Conservation (phyloP, 2,888 invertebrate species). For the Anthoptus insignis region DNA sequence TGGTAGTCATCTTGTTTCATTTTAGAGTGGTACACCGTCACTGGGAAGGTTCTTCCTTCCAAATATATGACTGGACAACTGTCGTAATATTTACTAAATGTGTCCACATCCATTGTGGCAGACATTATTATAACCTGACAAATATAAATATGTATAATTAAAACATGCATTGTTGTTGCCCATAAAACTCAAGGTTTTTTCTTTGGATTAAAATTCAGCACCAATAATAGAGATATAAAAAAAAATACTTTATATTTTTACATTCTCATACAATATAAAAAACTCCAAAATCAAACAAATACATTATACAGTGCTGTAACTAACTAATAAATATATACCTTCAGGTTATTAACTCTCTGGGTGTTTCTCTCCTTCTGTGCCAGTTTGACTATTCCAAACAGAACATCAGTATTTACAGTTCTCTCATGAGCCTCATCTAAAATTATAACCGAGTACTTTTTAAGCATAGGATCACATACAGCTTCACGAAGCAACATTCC, state of each 20-base stretch:
- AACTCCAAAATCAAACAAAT: too few species aligned
- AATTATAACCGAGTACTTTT: constrained; percentile 94
- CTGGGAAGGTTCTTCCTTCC: constrained; percentile 95
- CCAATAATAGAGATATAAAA: background rate
- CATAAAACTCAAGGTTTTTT: too few species aligned
- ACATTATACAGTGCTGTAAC: too few species aligned
- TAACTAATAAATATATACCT: constrained; percentile 80
- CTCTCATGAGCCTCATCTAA: constrained; percentile 99
- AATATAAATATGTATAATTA: constrained; percentile 22
- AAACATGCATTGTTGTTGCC: too few species aligned
- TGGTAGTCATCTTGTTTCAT: constrained; percentile 94
- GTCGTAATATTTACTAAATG: constrained; percentile 96
- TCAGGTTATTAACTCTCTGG: constrained; percentile 87
- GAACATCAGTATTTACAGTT: constrained; percentile 97
- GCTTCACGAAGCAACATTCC: constrained; percentile 98
- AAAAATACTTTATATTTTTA: too few species aligned
- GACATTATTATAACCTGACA: constrained; percentile 95
- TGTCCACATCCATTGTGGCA: constrained; percentile 98
- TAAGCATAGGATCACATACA: constrained; percentile 91
- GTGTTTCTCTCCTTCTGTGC: constrained; percentile 92
- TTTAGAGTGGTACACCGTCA: constrained; percentile 91
- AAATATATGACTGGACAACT: constrained; percentile 95
- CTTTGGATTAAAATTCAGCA: too few species aligned
- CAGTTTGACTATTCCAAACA: constrained; percentile 97
- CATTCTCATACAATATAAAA: too few species aligned